Evolutionary conservation across 2,888 invertebrate genomes (phyloP).

Genomic region (Argyra leucocephala): DNA sequence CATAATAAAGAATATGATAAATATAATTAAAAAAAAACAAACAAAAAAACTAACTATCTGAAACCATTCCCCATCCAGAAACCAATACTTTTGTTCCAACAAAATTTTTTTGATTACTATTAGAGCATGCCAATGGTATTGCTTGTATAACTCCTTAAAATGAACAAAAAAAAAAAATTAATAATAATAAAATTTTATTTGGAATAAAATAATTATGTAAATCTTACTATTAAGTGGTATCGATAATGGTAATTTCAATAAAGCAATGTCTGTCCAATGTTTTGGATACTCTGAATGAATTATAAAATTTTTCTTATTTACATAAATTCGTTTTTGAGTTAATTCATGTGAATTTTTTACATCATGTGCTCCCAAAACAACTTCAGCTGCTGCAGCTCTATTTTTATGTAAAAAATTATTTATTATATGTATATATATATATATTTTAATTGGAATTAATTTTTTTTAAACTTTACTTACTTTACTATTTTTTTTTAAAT

Average conservation of each 20-base stretch:
- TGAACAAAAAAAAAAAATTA: too few species aligned
- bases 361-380: not conserved
- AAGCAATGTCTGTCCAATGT: not conserved
- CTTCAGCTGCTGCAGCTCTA: not conserved
- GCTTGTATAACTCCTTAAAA: not conserved
- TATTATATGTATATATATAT: too few species aligned
- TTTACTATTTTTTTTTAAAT: too few species aligned
- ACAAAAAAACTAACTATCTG: not conserved
- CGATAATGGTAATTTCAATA: not conserved
- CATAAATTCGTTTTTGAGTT: not conserved
- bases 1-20: too few species aligned
- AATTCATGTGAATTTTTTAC: not conserved
- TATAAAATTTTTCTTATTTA: not conserved
- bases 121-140: not conserved
- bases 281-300: not conserved
- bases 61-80: conserved; percentile 1
- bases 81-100: not conserved
- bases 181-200: not conserved
- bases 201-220: not conserved
- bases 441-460: too few species aligned
- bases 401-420: too few species aligned
- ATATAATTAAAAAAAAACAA: not conserved
- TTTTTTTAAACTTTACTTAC: too few species aligned
- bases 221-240: not conserved
- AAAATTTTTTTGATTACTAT: not conserved